These are phyloP conservation scores for Caenorhabditis panamensis DNA, from an alignment of 2,888 invertebrate species.

Conservation along the genomic window DNA sequence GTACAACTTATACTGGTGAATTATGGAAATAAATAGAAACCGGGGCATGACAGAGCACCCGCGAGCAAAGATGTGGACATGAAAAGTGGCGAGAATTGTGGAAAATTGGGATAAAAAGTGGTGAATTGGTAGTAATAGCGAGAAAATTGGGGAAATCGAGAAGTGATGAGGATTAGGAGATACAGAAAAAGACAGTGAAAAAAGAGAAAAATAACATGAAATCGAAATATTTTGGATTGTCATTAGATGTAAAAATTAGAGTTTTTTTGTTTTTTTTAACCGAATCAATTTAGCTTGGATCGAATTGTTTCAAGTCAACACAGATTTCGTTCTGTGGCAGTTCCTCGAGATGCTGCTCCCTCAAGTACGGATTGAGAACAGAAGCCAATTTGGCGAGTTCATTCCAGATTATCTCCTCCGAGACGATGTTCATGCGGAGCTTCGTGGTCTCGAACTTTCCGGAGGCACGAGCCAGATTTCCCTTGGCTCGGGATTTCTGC, in stretches of 20 bases:
- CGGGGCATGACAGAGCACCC: too few species aligned
- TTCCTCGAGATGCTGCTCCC: neutral
- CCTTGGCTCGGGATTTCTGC: slow-evolving; percentile 29
- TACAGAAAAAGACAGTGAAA: too few species aligned
- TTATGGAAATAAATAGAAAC: too few species aligned
- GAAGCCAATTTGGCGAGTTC: neutral
- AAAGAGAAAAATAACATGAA: too few species aligned
- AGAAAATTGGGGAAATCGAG: too few species aligned
- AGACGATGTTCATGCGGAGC: neutral
- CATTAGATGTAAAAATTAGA: neutral
- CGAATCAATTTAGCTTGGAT: slow-evolving; percentile 19
- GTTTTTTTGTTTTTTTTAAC: slow-evolving; percentile 10
- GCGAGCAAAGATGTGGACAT: too few species aligned
- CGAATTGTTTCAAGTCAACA: neutral
- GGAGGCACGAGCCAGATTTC: neutral
- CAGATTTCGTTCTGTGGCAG: neutral
- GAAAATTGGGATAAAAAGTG: too few species aligned
- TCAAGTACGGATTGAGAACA: neutral
- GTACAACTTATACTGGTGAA: too few species aligned
- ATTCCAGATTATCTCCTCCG: neutral
- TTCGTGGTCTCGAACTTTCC: neutral
- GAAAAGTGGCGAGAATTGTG: too few species aligned
- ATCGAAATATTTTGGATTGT: too few species aligned
- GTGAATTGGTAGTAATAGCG: too few species aligned
- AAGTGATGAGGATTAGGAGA: too few species aligned